Evolutionary conservation across 2,113 vertebrate species (phyloP).

Genomic region (Axis porcinus): DNA sequence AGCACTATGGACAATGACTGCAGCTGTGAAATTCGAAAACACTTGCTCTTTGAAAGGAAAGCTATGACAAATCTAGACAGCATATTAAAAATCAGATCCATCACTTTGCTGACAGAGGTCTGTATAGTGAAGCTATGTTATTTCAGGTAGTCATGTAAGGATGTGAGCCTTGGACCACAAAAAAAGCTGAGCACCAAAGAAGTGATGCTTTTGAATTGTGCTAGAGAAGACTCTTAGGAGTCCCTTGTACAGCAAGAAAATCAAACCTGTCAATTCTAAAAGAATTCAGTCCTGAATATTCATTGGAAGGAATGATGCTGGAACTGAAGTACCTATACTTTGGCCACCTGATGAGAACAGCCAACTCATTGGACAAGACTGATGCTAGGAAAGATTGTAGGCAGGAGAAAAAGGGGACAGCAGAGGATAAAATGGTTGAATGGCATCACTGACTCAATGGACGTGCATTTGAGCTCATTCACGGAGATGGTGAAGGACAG

Average conservation of each 20-base stretch:
- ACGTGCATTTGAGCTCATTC: not conserved
- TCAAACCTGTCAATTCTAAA: not conserved
- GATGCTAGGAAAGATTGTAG: not conserved
- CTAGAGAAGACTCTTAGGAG: not conserved
- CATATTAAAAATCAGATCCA: not conserved
- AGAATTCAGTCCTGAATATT: not conserved
- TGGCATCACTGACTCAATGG: not conserved
- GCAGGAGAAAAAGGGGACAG: not conserved
- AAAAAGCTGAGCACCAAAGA: not conserved
- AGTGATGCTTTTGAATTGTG: not conserved
- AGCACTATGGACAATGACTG: not conserved
- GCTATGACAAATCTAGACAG: not conserved
- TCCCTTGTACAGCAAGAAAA: not conserved
- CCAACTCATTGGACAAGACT: not conserved
- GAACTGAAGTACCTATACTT: not conserved
- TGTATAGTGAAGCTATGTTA: not conserved
- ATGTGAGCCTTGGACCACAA: not conserved
- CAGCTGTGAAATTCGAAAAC: rapidly evolving
- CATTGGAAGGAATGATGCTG: not conserved
- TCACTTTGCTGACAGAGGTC: not conserved
- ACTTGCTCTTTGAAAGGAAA: not conserved
- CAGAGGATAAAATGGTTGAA: not conserved
- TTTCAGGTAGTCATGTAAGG: not conserved
- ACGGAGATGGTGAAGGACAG: not conserved
- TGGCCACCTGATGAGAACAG: rapidly evolving